Percentiles rank a stretch among this genome's conserved stretches.
phyloP scores from a whole-genome alignment of 1,140 invertebrate species.

The Augochlora pura region DNA sequence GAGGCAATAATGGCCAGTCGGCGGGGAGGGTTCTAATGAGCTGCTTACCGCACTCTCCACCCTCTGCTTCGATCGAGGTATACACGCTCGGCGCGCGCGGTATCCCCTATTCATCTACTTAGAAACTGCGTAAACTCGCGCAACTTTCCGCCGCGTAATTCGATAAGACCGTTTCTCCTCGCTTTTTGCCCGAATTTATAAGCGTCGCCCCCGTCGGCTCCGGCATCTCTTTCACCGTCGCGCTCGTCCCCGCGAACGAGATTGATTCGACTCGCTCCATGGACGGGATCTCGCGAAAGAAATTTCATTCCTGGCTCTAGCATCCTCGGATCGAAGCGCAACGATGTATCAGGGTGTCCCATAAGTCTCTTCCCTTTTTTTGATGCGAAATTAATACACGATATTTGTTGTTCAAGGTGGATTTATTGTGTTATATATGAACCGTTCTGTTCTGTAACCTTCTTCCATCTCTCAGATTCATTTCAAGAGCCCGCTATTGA shows the following conservation, averaged over 20 bases:
- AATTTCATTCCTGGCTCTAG: neutral
- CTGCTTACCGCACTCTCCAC: conserved; percentile 78
- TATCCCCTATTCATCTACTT: conserved; percentile 59
- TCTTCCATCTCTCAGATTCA: too few relatives aligned
- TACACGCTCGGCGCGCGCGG: conserved; percentile 35
- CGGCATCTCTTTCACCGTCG: conserved; percentile 4
- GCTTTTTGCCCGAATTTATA: conserved; percentile 57
- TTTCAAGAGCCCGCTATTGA: too few relatives aligned
- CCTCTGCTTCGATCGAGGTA: conserved; percentile 59
- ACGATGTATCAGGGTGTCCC: too few relatives aligned
- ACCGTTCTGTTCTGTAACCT: too few relatives aligned
- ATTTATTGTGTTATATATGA: too few relatives aligned
- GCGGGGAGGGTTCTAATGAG: conserved; percentile 79
- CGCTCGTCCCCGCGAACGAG: neutral
- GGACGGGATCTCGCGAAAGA: neutral
- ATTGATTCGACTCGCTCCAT: conserved; percentile 3
- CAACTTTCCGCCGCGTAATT: conserved; percentile 44
- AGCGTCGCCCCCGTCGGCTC: conserved; percentile 10
- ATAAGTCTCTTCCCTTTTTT: too few relatives aligned
- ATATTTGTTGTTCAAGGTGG: too few relatives aligned
- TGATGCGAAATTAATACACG: too few relatives aligned
- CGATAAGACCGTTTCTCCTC: conserved; percentile 46
- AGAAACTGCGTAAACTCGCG: conserved; percentile 57
- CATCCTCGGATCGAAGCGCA: neutral
- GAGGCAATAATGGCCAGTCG: conserved; percentile 79